phyloP scores from a whole-genome alignment of 2,888 invertebrate species.

The Trissolcus japonicus region DNA sequence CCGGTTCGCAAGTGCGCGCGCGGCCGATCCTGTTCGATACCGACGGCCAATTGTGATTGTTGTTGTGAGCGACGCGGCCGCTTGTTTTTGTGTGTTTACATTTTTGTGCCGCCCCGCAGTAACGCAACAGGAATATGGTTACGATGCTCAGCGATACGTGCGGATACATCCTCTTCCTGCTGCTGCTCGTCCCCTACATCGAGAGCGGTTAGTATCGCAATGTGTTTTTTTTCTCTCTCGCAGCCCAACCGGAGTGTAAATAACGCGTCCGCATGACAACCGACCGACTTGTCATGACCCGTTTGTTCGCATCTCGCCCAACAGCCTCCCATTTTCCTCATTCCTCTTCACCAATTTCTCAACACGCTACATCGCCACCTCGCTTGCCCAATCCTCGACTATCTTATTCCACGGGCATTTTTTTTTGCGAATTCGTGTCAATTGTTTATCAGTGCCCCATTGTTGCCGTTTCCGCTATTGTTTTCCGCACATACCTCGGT shows the following conservation, averaged over 20 bases:
- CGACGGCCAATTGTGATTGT: conserved; percentile 9
- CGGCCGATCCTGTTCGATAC: conserved; percentile 7
- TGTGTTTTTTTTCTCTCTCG: conserved; percentile 12
- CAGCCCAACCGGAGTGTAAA: conserved; percentile 1
- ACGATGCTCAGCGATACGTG: conserved; percentile 75
- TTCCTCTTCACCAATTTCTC: not conserved
- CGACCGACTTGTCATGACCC: conserved; percentile 2
- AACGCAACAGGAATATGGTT: conserved; percentile 67
- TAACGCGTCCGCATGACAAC: conserved; percentile 12
- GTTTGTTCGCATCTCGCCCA: not conserved
- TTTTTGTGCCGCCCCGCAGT: conserved; percentile 22
- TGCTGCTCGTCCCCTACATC: conserved; percentile 83
- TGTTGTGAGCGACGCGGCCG: conserved; percentile 5
- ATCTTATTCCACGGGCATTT: no score
- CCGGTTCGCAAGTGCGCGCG: conserved; percentile 21
- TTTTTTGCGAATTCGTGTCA: no score
- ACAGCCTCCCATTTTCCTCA: conserved; percentile 1
- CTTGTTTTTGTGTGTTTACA: conserved; percentile 4
- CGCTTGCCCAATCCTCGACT: no score
- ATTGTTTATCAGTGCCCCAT: no score
- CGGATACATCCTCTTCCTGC: conserved; percentile 82
- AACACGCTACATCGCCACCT: not conserved
- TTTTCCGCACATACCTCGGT: no score
- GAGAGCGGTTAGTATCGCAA: conserved; percentile 81
- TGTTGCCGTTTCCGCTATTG: no score